Evolutionary conservation across 2,888 invertebrate species (phyloP), one percentile per base, ranked within the genome.

Genomic region (Diarsia rubi): DNA sequence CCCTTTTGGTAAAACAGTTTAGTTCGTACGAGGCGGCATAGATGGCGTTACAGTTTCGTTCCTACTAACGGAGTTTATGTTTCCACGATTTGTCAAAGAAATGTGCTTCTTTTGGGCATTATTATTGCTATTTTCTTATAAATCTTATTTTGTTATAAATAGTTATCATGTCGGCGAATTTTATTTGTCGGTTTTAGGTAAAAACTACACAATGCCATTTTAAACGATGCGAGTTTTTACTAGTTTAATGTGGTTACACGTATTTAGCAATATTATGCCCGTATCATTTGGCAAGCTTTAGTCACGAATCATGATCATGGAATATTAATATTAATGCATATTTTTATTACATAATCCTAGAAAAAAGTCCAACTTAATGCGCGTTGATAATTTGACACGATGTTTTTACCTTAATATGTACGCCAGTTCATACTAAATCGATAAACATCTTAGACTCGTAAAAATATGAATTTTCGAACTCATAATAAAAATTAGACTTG

Each of bases 401-500:
- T 44, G 75, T 84, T 87, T 86, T 84, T 85, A 78, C 27, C 54
- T 75, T 70, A 82, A 82, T 83, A 86, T 79, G 77, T 85, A 88
- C 85, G 83, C 70, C 81, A 79, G 84, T 84, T 86, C 86, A 83
- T 81, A 88, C 82, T 81, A 85, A 89, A 85, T 85, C 83, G 85
- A 83, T 89, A 86, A 90, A 88, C 86, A 90, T 84, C 84, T 81
- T 82, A 87, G 85, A 83, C 72, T 87, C 79, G 85, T 88, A 87
- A 88, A 88, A 87, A 81, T 77, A 70, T 80, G 86, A 89, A 88
- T 87, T 89, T 88, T 86, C 85, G 79, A 74, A 69, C 59, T 88
- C 76, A 81, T 87, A 88, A 87, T 90, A 90, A 91, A 90, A 88
- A 90, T 92, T 91, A 84, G 92, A 89, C 85, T 90, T 91, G 92